Evolutionary conservation across 2,888 invertebrate species (phyloP), one percentile per base, ranked within the genome.

Genomic region (Eilema sororculum): DNA sequence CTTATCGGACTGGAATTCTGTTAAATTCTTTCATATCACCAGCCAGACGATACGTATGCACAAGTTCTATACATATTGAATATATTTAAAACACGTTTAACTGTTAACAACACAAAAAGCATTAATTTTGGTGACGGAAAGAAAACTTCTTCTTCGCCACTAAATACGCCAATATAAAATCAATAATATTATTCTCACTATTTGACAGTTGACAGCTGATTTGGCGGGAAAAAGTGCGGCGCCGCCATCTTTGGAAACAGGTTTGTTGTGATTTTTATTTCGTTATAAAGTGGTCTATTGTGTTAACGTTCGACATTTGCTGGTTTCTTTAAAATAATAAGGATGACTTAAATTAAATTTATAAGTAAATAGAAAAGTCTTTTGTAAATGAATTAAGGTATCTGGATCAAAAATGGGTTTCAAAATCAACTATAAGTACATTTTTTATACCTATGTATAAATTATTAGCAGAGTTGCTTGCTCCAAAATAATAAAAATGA

Each of bases 71-170:
- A 46, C n/a, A 28, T 59, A 59, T 59, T 41, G 59, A 59, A 66
- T 59, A 46, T 60, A 68, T 80, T 58, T 69, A 74, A 80, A 78
- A 78, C 67, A n/a, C 78, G 78, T 78, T 74, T 4, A n/a, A 80
- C 81, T 65, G 81, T 80, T 78, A 78, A 78, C 78, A 78, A 78
- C 28, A 61, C 78, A 78, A 78, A 2, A 61, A 74, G 57, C 67
- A 72, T 74, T 67, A n/a, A n/a, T n/a, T n/a, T n/a, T 0, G 75
- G 74, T 65, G 62, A 75, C 72, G 61, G 72, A 74, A 78, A 68
- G 74, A 61, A 41, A 52, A 52, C 52, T n/a, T 52, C 52, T 52
- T 52, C 52, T 4, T 5, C 28, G 20, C 46, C 46, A 20, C 46
- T 20, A 41, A 22, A 63, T 3, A 56, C 13, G n/a, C 37, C 33